Evolutionary conservation across 2,113 vertebrate genomes (phyloP), one percentile per base, ranked within the genome.

Genomic region (Ranitomeya variabilis): DNA sequence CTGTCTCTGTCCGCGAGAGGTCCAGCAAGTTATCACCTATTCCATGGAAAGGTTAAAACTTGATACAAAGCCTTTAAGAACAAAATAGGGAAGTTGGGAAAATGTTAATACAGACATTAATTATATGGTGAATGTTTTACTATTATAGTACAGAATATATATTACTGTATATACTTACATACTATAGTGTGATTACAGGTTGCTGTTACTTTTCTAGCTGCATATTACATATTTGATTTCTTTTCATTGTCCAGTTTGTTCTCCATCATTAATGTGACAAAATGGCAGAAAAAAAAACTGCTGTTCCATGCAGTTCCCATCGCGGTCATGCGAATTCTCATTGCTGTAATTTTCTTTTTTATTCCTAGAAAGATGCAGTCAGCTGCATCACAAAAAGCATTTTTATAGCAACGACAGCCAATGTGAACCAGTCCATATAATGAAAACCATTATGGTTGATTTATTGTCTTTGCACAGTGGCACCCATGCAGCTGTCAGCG

Each of bases 381-480:
- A 19, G 82, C 21, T 71, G 64, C 16, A 84, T 23, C 82, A 69
- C 16, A 26, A 45, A 84, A 84, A 84, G 16, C 31, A 52, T 7
- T 64, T 69, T 66, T 62, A 3, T 13, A 23, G 52, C 55, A 54
- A 80, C 78, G 6, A 26, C 62, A 69, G 62, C 64, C 64, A 69
- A 23, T 84, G 62, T 83, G 45, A 84, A 26, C 64, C 19, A 55
- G 82, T 71, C 64, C 64, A 55, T 84, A 54, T 84, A 84, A 84
- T 71, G 82, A 84, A 84, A 55, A 45, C 82, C 55, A 84, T 84
- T 26, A 84, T 14, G 51, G 62, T 10, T 83, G 66, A 84, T 84
- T 69, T 55, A 84, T 69, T 69, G 64, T 26, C 45, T 15, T 84
- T 55, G 71, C 62, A 67, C 82, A 55, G n/a, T 55, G 26, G 82